Evolutionary conservation across 1,140 invertebrate species (phyloP), one percentile per base, ranked within the genome.

Genomic region (Oryctes rhinoceros): DNA sequence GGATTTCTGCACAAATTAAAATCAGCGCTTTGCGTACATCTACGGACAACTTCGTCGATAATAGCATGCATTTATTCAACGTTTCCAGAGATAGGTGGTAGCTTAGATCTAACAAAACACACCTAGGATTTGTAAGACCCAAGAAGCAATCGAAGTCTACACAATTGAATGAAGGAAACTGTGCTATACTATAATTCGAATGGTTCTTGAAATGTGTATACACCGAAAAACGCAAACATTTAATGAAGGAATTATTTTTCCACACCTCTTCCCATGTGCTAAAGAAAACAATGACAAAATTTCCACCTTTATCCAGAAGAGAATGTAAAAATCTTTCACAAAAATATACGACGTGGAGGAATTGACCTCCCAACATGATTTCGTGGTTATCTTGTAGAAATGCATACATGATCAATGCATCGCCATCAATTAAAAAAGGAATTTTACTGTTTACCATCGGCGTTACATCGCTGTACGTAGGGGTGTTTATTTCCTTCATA

Each of bases 301-400:
- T 78, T 35, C 15, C 77, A 3, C 77, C 77, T 35, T 59, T 49
- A 24, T 78, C 47, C 13, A 53, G n/a, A 37, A 78, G 30, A 13
- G 47, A 11, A 53, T 78, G 39, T 59, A 78, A 35, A 37, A 78
- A 78, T 59, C 77, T 78, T 78, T 78, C 77, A 30, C 47, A 78
- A 20, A 20, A 78, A 78, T 78, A 78, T 18, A 35, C 39, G 30
- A 59, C 35, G 35, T 78, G 77, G 18, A 78, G 49, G 24, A 53
- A 59, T 13, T 78, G 77, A 13, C 49, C 49, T 59, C 77, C 77
- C 24, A 59, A 35, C 13, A 11, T 59, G 6, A 59, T 13, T 37
- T 49, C 30, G 13, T 78, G 49, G 20, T 59, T 78, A 35, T 78
- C 48, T 78, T 59, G 77, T 18, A 59, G 7, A 35, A 78, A 49